These are phyloP conservation scores for Cephus pulcher DNA, from an alignment of 2,888 invertebrate genomes.

Conservation along the genomic window DNA sequence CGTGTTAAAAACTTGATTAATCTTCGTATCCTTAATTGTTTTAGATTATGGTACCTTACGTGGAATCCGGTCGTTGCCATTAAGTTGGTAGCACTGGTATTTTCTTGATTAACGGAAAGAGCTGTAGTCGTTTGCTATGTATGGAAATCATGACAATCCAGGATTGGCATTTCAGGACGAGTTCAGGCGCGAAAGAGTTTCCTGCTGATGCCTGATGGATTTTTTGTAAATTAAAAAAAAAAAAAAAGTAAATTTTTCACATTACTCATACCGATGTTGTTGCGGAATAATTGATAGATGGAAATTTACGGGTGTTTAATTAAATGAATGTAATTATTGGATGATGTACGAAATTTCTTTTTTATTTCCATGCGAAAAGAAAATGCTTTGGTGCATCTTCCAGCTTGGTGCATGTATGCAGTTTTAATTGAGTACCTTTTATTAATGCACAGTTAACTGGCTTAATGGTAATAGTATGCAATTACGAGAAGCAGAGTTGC, in stretches of 20 bases:
- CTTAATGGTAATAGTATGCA: not conserved
- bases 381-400: not conserved
- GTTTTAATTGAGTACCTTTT: not conserved
- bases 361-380: not conserved
- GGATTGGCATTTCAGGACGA: not conserved
- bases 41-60: not conserved
- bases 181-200: not conserved
- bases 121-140: not conserved
- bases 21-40: not conserved
- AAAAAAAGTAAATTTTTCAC: not conserved
- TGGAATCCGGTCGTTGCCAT: not conserved
- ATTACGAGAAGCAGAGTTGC: not conserved
- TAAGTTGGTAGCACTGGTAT: not conserved
- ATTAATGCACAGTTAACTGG: not conserved
- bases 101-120: not conserved
- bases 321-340: not conserved
- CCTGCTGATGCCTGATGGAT: not conserved
- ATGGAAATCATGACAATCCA: not conserved
- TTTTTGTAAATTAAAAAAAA: not conserved
- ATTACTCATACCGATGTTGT: not conserved
- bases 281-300: not conserved
- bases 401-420: not conserved
- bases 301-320: not conserved
- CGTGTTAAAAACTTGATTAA: not conserved
- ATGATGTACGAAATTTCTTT: not conserved